Evolutionary conservation across 2,113 vertebrate species (phyloP), one percentile per base, ranked within the genome.

Genomic region (Hipposideros armiger): DNA sequence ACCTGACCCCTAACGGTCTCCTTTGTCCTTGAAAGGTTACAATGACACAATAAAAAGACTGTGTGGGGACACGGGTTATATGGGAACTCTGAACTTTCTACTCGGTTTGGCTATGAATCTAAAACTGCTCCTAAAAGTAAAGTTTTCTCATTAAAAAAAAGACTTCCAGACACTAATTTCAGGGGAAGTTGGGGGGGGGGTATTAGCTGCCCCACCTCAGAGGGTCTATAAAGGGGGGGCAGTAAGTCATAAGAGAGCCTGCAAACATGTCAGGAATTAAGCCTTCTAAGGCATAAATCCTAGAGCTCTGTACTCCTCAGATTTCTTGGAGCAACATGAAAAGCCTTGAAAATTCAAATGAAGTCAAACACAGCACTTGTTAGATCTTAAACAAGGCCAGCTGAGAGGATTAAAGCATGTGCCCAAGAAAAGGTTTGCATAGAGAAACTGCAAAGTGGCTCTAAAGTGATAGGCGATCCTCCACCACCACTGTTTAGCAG

Each of bases 261-360:
- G 62, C 28, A 77, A 76, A 60, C 10, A 4, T 7, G 78, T 32
- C 62, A 88, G 45, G 36, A 89, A 40, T 24, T 66, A 66, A 86
- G 90, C 52, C 95, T 94, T 97, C 86, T 91, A 94, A 94, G 91
- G 82, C 42, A 87, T 89, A 93, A 95, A 88, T 90, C 90, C 89
- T 89, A 40, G 56, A 95, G 69, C 70, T 89, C 70, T 78, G 36
- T 58, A 87, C 77, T 93, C 82, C 93, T 87, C 89, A 78, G 36
- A 96, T 74, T 78, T 93, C 87, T 95, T 66, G 40, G n/a, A 90
- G 28, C 74, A 92, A 85, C 40, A 54, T 92, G 66, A 70, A 95
- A 96, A 97, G 87, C 62, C 56, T 72, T 66, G 17, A 91, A 91
- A 86, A 86, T 93, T 95, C 89, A 97, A 95, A 92, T 87, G 47